These are phyloP conservation scores for Hephaestus fuliginosus DNA, from an alignment of 2,797 vertebrate species.

Conservation along the genomic window DNA sequence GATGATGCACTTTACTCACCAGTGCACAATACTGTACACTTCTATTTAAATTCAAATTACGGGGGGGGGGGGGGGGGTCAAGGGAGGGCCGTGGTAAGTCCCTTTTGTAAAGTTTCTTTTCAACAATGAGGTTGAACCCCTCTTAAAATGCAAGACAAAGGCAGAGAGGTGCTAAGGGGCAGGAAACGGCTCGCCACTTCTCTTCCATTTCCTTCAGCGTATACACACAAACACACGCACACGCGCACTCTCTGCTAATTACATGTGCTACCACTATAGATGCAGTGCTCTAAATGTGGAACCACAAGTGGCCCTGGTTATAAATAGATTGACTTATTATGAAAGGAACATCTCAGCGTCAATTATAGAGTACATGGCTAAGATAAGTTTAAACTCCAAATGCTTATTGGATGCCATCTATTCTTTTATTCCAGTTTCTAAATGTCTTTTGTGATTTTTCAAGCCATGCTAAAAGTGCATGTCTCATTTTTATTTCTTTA, in stretches of 20 bases:
- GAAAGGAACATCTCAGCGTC: slow-evolving; percentile 41
- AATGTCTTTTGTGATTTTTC: background rate
- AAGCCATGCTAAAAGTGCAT: background rate
- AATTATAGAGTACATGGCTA: slow-evolving; percentile 26
- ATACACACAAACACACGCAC: slow-evolving; percentile 24
- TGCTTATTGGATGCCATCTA: background rate
- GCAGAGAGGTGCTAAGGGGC: slow-evolving; percentile 65
- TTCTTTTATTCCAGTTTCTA: background rate
- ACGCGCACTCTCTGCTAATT: slow-evolving; percentile 47
- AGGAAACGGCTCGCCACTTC: slow-evolving; percentile 66
- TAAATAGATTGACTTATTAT: slow-evolving; percentile 61
- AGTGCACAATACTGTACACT: slow-evolving; percentile 72
- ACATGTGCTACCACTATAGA: slow-evolving; percentile 53
- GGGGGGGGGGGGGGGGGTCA: no score
- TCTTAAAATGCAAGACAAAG: slow-evolving; percentile 78
- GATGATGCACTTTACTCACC: slow-evolving; percentile 75
- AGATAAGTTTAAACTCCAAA: slow-evolving; percentile 4
- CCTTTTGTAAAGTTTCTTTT: slow-evolving; percentile 72
- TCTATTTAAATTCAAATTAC: slow-evolving; percentile 83
- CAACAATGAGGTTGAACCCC: slow-evolving; percentile 70
- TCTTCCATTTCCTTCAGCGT: slow-evolving; percentile 54
- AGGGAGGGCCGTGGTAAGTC: slow-evolving; percentile 37
- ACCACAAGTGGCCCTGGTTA: slow-evolving; percentile 63
- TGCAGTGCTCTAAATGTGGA: slow-evolving; percentile 59
- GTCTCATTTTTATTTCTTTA: background rate